Conservation (phyloP, 2,888 invertebrate genomes). For the Yponomeuta cagnagella region DNA sequence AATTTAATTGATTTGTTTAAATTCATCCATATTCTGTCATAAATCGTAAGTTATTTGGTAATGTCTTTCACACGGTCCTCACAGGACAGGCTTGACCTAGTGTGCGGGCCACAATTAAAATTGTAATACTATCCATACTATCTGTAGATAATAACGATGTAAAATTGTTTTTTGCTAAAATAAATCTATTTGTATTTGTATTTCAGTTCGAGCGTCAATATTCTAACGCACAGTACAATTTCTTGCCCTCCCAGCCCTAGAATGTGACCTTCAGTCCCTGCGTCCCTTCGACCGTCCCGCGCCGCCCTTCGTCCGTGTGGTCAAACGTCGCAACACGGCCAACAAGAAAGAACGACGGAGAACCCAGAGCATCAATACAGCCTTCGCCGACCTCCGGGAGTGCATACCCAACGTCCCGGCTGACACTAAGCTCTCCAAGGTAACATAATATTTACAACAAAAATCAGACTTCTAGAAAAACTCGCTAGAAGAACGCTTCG, state of each 20-base stretch:
- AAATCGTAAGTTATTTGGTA: no score
- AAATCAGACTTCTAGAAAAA: neutral
- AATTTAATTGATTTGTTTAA: no score
- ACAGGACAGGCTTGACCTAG: no score
- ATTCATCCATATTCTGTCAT: no score
- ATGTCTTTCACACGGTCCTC: no score
- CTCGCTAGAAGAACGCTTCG: neutral
- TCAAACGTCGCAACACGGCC: constrained; percentile 91
- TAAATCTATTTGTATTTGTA: no score
- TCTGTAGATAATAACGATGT: no score
- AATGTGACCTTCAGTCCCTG: constrained; percentile 55
- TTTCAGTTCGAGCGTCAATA: no score
- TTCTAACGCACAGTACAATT: neutral
- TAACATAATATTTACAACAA: constrained; percentile 41
- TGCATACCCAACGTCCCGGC: constrained; percentile 97
- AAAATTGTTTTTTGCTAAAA: no score
- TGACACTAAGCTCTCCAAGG: constrained; percentile 96
- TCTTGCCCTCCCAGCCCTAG: constrained; percentile 35
- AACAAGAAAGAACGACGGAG: constrained; percentile 95
- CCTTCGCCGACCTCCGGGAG: constrained; percentile 92
- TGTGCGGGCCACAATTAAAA: no score
- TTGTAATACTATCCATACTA: no score
- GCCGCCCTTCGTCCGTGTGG: constrained; percentile 67
- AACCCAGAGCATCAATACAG: constrained; percentile 96
- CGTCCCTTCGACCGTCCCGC: constrained; percentile 58